Evolutionary conservation across 1,140 invertebrate species (phyloP).

Genomic region (Drosophila miranda): DNA sequence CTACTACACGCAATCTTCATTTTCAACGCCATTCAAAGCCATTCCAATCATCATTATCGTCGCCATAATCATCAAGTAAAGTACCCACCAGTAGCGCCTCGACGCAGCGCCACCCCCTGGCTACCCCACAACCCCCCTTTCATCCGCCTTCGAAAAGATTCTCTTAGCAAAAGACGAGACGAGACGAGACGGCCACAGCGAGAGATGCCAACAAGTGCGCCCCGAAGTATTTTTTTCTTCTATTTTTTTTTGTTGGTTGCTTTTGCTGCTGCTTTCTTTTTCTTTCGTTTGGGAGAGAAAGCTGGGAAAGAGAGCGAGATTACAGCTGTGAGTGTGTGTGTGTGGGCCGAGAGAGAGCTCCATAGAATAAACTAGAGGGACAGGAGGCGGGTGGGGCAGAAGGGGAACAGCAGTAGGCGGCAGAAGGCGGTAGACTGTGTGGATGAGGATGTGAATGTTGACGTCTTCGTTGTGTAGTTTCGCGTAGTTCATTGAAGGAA

Average conservation of each 20-base stretch:
- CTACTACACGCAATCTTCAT: constrained; percentile 82
- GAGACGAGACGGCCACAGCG: constrained; percentile 12
- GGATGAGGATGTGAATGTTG: constrained; percentile 49
- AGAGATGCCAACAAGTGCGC: constrained; percentile 74
- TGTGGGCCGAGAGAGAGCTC: constrained; percentile 13
- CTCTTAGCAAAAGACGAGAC: constrained; percentile 23
- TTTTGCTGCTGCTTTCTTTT: background rate
- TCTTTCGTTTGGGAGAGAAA: constrained; percentile 5
- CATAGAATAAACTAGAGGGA: constrained; percentile 26
- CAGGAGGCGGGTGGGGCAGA: background rate
- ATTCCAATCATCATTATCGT: constrained; percentile 83
- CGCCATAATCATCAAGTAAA: constrained; percentile 82
- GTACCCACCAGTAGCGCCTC: constrained; percentile 80
- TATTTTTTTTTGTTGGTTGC: constrained; percentile 3
- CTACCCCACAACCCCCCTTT: background rate
- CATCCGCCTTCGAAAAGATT: constrained; percentile 29
- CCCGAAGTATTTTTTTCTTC: constrained; percentile 42
- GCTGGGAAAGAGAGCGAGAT: constrained; percentile 7
- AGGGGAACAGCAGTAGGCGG: background rate
- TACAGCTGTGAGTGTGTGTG: background rate
- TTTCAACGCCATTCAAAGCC: constrained; percentile 82
- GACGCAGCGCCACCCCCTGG: constrained; percentile 17
- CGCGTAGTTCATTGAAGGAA: constrained; percentile 36
- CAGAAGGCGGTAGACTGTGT: background rate
- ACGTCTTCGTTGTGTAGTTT: constrained; percentile 75